Percentiles rank a stretch among this genome's conserved stretches.
These are phyloP conservation scores for Myioborus melanocephalus DNA, from an alignment of 2,797 vertebrate species.

Conservation along the genomic window DNA sequence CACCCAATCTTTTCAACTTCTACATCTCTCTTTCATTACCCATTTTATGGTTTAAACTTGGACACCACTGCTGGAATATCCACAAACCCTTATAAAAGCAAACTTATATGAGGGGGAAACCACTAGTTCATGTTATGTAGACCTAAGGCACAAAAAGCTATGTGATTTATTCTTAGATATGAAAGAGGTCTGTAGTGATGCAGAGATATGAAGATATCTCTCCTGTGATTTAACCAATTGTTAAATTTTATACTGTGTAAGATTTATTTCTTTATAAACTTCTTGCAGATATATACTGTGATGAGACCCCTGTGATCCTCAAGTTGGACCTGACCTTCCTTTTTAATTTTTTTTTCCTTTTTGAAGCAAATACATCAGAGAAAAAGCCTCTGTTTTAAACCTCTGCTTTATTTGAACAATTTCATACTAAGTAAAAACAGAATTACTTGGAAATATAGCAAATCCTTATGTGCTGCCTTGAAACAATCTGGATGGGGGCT, in stretches of 20 bases:
- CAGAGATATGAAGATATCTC: background rate
- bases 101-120: background rate
- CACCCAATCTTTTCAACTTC: background rate
- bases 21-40: background rate
- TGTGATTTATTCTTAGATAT: background rate
- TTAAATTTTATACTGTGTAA: background rate
- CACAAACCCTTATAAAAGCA: background rate
- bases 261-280: background rate
- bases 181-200: background rate
- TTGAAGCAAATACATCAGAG: background rate
- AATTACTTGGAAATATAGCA: background rate
- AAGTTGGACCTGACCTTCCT: background rate
- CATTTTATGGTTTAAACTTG: background rate
- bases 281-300: background rate
- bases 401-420: background rate
- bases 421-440: background rate
- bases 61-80: background rate
- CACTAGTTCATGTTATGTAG: background rate
- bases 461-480: background rate
- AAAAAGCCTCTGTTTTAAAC: background rate
- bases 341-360: rapidly evolving
- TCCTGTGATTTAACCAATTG: background rate
- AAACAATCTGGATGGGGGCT: background rate
- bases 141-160: background rate
- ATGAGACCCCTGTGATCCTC: background rate